Evolutionary conservation across 2,888 invertebrate genomes (phyloP).

Genomic region (Rotaria sp.): DNA sequence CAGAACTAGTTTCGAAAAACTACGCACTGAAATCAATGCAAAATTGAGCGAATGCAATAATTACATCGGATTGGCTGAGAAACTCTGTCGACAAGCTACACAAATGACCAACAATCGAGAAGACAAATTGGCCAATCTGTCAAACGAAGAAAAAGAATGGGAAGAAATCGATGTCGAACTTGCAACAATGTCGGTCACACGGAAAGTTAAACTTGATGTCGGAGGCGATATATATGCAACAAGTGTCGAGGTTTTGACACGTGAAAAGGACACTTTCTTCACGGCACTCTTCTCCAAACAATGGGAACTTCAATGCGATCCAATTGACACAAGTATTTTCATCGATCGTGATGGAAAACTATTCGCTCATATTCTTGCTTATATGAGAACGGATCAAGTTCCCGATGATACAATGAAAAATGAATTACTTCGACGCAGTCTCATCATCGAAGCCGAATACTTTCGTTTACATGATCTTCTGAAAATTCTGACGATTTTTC

Average conservation of each 20-base stretch:
- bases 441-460: neutral
- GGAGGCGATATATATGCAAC: neutral
- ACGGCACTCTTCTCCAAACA: neutral
- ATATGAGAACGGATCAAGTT: neutral
- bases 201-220: neutral
- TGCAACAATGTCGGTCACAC: neutral
- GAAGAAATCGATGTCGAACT: neutral
- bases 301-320: neutral
- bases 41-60: no score
- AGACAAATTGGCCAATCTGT: neutral
- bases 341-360: neutral
- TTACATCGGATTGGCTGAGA: no score
- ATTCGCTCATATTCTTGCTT: neutral
- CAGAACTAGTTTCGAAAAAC: no score
- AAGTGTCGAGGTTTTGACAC: neutral
- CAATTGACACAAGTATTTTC: neutral
- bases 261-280: neutral
- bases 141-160: neutral
- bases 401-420: neutral
- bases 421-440: neutral
- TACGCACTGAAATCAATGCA: no score
- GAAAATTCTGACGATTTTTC: neutral
- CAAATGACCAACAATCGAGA: no score
- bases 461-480: neutral
- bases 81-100: no score